Evolutionary conservation across 1,140 invertebrate species (phyloP), one percentile per base, ranked within the genome.

Genomic region (Lethrus apterus): DNA sequence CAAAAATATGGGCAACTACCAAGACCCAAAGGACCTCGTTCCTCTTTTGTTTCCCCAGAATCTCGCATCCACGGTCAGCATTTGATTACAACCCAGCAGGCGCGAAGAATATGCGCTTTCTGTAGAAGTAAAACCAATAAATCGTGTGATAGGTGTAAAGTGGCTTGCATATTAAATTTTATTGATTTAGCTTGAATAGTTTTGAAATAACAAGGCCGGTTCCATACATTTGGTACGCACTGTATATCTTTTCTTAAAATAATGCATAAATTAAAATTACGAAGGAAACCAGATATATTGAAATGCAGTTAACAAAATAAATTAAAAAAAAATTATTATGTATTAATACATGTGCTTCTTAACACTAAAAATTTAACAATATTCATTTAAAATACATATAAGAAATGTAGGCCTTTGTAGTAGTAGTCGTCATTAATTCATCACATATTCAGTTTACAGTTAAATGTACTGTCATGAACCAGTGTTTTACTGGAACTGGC

Each of bases 341-440:
- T n/a, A n/a, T n/a, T n/a, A n/a, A n/a, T n/a, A n/a, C n/a, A n/a
- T n/a, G n/a, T n/a, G n/a, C n/a, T n/a, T n/a, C n/a, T n/a, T n/a
- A n/a, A n/a, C n/a, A n/a, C n/a, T n/a, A n/a, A n/a, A n/a, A n/a
- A n/a, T n/a, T n/a, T n/a, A n/a, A n/a, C n/a, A n/a, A n/a, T n/a
- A n/a, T n/a, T n/a, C n/a, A 64, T 44, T 60, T 62, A 34, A 62
- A 62, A 58, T 36, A 54, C 7, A 60, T 60, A 2, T 17, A 51
- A 19, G 57, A 54, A 1, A 43, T 56, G 17, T 62, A 58, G 45
- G 57, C 59, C 23, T 60, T 62, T 35, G 23, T 62, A 14, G 49
- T 48, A 2, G n/a, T n/a, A n/a, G 59, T 50, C 32, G 31, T 18
- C 4, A 58, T 57, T 5, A 51, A 35, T 33, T 52, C 56, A 2